Evolutionary conservation across 1,140 invertebrate species (phyloP), one percentile per base, ranked within the genome.

Genomic region (Hormaphis cornu): DNA sequence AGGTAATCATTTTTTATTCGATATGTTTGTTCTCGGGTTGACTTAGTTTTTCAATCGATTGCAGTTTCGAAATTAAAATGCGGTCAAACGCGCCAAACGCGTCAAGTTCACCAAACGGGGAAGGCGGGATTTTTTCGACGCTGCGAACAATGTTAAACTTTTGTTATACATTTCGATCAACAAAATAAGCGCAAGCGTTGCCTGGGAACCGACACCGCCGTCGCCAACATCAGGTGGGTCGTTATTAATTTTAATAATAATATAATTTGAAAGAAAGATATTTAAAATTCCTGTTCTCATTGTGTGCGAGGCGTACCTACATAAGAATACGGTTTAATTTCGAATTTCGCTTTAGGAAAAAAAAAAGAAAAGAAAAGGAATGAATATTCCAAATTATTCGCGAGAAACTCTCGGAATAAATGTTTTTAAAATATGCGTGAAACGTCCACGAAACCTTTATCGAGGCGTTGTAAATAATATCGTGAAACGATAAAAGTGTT

Each of bases 111-210:
- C n/a, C n/a, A n/a, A n/a, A n/a, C n/a, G n/a, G n/a, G n/a, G n/a
- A n/a, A n/a, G n/a, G n/a, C n/a, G n/a, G n/a, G n/a, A n/a, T n/a
- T n/a, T n/a, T n/a, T n/a, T n/a, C n/a, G n/a, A n/a, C n/a, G n/a
- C n/a, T n/a, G n/a, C n/a, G n/a, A 33, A 46, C 59, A 48, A 63
- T 28, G 26, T 63, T 48, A 63, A n/a, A 48, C 33, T 61, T 56
- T 33, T 33, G 24, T 63, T 63, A 30, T 18, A 48, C 33, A 61
- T 44, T 61, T 61, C 9, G 16, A 44, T 26, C 40, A n/a, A 9
- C 22, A 18, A 5, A 33, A 58, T 35, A n/a, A 10, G 10, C 20
- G 52, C 16, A 9, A 7, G 53, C 33, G 53, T 56, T 56, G 53
- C 53, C 14, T 56, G 33, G 53, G 35, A 24, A 56, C 53, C 53